Evolutionary conservation across 2,888 invertebrate species (phyloP).

Genomic region (Epistrophe grossulariae): DNA sequence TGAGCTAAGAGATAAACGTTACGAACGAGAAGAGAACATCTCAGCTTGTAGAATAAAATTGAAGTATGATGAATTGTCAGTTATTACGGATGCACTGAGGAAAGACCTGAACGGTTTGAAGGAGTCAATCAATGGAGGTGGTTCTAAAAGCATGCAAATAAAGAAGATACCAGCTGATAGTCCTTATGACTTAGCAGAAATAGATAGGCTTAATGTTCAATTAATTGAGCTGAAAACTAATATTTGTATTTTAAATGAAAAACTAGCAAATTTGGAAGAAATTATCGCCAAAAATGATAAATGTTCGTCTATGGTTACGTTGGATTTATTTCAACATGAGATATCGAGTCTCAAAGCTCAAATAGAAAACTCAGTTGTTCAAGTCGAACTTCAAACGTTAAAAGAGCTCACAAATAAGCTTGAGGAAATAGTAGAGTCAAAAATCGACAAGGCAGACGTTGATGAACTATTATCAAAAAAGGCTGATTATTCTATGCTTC

Average conservation of each 20-base stretch:
- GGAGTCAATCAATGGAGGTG: not conserved
- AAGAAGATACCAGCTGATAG: not conserved
- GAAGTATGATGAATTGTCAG: conserved; percentile 28
- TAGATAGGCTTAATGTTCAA: conserved; percentile 7
- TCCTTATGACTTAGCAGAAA: not conserved
- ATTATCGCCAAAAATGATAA: not conserved
- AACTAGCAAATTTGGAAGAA: not conserved
- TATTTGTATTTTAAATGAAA: conserved; percentile 28
- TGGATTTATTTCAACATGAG: conserved; percentile 13
- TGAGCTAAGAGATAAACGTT: not conserved
- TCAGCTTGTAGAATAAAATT: conserved; percentile 47
- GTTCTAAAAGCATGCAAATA: not conserved
- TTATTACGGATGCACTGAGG: not conserved
- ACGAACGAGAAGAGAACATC: conserved; percentile 6
- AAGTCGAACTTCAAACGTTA: conserved; percentile 18
- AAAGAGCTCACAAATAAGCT: conserved; percentile 55
- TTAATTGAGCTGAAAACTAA: conserved; percentile 36
- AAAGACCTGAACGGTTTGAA: conserved; percentile 30
- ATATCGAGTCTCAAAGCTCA: not conserved
- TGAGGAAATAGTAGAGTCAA: conserved; percentile 85
- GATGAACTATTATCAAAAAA: conserved; percentile 90
- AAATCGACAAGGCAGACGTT: conserved; percentile 89
- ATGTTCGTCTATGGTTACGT: not conserved
- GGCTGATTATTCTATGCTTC: conserved; percentile 88
- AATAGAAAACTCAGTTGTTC: not conserved